Percentiles rank a stretch among this genome's conserved stretches.
Evolutionary conservation across 2,888 invertebrate species (phyloP).

Genomic region (Carpatolechia fugitivella): DNA sequence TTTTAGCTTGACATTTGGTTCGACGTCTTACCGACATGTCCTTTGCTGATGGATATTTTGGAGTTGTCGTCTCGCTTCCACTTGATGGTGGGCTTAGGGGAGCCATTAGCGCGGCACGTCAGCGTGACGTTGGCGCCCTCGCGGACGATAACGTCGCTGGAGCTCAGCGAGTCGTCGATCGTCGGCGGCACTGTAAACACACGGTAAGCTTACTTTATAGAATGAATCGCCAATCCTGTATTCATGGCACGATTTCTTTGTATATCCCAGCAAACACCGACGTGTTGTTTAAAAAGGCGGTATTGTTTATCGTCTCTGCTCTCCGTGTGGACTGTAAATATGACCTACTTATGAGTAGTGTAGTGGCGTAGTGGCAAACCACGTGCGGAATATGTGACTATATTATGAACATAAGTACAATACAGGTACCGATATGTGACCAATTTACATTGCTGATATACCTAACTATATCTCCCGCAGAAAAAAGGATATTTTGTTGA

Average conservation of each 20-base stretch:
- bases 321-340: not conserved
- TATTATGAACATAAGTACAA: not conserved
- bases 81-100: conserved; percentile 92
- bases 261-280: not conserved
- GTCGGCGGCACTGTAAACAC: conserved; percentile 90
- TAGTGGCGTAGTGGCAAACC: not conserved
- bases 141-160: conserved; percentile 94
- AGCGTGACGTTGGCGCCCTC: conserved; percentile 94
- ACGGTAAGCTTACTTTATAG: conserved; percentile 22
- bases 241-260: conserved; percentile 9
- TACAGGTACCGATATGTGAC: not conserved
- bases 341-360: conserved; percentile 1
- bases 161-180: conserved; percentile 93
- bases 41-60: conserved; percentile 92
- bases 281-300: not conserved
- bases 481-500: too few species aligned
- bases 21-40: conserved; percentile 82
- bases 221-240: conserved; percentile 6
- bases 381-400: not conserved
- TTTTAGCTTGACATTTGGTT: conserved; percentile 20
- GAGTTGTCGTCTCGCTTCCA: conserved; percentile 95
- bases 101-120: conserved; percentile 93
- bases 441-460: too few species aligned
- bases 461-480: too few species aligned
- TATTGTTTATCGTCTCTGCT: not conserved